Conservation (phyloP, 2,797 vertebrate genomes). For the Phoeniculus purpureus region DNA sequence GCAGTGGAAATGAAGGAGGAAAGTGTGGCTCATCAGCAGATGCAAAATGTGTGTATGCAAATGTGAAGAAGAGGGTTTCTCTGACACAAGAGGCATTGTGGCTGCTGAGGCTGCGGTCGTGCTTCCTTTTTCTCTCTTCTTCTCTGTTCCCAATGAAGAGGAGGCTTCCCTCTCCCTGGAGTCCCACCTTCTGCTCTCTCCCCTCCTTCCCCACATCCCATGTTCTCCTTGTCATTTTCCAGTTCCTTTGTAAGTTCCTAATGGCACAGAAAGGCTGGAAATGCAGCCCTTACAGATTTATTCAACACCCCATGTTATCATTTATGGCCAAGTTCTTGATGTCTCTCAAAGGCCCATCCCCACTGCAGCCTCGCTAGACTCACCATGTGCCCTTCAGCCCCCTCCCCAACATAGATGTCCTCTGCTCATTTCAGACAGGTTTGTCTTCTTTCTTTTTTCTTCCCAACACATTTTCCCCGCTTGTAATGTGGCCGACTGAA, state of each 20-base stretch:
- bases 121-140: not conserved
- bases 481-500: not conserved
- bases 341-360: fast-evolving
- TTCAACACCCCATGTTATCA: fast-evolving
- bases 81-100: not conserved
- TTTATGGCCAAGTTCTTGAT: not conserved
- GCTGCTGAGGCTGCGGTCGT: not conserved
- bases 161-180: not conserved
- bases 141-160: not conserved
- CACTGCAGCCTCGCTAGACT: not conserved
- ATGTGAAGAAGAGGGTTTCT: not conserved
- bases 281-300: not conserved
- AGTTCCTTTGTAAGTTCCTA: not conserved
- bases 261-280: not conserved
- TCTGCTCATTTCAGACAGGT: not conserved
- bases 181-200: not conserved
- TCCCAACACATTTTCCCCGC: not conserved
- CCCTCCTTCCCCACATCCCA: not conserved
- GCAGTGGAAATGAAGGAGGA: not conserved
- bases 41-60: not conserved
- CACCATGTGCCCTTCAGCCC: not conserved
- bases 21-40: not conserved
- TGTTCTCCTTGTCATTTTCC: not conserved
- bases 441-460: not conserved
- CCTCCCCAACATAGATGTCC: fast-evolving